Percentiles rank a stretch among this genome's conserved stretches.
These are phyloP conservation scores for Drosophila nigrodunni DNA, from an alignment of 1,140 invertebrate genomes.

Conservation along the genomic window DNA sequence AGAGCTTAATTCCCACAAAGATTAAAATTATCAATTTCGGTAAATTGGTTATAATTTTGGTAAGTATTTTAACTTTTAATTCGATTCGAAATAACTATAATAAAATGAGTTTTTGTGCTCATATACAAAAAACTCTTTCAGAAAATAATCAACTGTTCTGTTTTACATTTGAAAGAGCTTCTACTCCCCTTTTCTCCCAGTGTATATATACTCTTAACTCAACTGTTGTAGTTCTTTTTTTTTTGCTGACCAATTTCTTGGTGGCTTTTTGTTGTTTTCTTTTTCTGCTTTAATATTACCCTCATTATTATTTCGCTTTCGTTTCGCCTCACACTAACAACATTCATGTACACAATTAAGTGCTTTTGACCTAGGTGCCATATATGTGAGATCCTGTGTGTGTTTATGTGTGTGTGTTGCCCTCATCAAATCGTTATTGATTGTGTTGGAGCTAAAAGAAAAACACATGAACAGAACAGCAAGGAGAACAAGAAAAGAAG, in stretches of 20 bases:
- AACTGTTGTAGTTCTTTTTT: conserved; percentile 38
- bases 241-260: conserved; percentile 39
- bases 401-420: conserved; percentile 25
- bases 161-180: no score
- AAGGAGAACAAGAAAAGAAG: conserved; percentile 1
- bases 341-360: conserved; percentile 62
- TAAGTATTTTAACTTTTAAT: no score
- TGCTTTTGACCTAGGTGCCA: conserved; percentile 64
- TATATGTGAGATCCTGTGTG: conserved; percentile 64
- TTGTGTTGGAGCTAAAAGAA: conserved; percentile 34
- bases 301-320: conserved; percentile 81
- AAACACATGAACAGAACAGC: neutral
- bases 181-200: no score
- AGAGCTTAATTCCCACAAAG: no score
- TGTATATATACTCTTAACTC: neutral
- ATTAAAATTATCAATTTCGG: no score
- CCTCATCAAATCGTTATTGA: conserved; percentile 81
- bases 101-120: no score
- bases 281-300: conserved; percentile 65
- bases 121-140: no score
- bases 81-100: no score
- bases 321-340: conserved; percentile 49
- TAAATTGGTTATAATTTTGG: no score
- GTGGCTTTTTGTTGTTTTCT: conserved; percentile 14
- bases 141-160: no score